A percentile compares a stretch with the other conserved stretches of the same genome.
These are phyloP conservation scores for Orthonyx spaldingii DNA, from an alignment of 2,113 vertebrate genomes.

Conservation along the genomic window DNA sequence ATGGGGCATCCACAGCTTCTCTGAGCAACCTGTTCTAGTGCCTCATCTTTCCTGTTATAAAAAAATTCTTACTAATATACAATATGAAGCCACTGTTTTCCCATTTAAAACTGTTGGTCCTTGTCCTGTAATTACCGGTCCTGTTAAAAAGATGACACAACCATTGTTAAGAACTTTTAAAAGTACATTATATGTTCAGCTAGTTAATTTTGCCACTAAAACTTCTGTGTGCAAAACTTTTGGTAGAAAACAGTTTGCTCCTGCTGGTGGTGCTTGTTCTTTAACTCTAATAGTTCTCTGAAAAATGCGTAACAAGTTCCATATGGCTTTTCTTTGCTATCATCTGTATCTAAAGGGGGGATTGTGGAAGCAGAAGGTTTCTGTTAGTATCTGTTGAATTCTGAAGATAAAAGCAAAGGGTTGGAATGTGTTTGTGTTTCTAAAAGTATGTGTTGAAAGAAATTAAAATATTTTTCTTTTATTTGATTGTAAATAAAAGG, in stretches of 20 bases:
- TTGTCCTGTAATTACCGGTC: not conserved
- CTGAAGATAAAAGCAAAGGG: not conserved
- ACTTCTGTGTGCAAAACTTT: not conserved
- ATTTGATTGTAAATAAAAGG: not conserved
- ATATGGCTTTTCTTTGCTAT: not conserved
- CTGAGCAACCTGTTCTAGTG: not conserved
- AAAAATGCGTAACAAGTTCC: not conserved
- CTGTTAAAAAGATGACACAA: not conserved
- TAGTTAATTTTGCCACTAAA: not conserved
- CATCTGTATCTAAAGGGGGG: not conserved
- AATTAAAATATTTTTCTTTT: not conserved
- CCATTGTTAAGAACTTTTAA: not conserved
- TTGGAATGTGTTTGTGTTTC: not conserved
- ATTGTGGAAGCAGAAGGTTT: not conserved
- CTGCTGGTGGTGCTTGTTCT: not conserved
- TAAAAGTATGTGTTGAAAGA: not conserved
- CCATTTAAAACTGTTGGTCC: not conserved
- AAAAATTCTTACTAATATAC: not conserved
- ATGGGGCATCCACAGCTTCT: not conserved
- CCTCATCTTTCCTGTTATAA: not conserved
- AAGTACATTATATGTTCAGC: not conserved
- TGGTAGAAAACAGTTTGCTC: not conserved
- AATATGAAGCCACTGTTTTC: not conserved
- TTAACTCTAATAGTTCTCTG: not conserved
- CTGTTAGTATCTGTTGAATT: not conserved